Percentiles rank a stretch among this genome's conserved stretches.
Conservation (phyloP, 1,140 invertebrate genomes). For the Patella vulgata region DNA sequence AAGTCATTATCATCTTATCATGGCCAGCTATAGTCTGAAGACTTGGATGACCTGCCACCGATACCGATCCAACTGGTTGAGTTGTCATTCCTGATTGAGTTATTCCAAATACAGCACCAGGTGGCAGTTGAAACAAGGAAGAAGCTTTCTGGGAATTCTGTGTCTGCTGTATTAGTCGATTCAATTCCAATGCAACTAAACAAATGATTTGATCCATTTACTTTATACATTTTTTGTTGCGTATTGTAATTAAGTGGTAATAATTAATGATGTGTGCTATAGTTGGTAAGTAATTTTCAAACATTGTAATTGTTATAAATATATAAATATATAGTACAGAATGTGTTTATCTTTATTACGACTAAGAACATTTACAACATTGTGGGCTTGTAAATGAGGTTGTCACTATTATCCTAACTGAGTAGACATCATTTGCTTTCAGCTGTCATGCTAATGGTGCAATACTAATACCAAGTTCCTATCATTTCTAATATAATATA, state of each 20-base stretch:
- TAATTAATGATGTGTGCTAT: not conserved
- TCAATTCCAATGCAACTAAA: conserved; percentile 38
- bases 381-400: not conserved
- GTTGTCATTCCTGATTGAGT: too few species aligned
- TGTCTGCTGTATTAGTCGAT: conserved; percentile 31
- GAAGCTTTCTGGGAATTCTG: conserved; percentile 8
- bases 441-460: not conserved
- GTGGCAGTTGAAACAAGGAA: conserved; percentile 38
- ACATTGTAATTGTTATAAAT: not conserved
- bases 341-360: conserved; percentile 16
- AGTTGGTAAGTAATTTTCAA: conserved; percentile 4
- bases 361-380: conserved; percentile 1
- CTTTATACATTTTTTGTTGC: not conserved
- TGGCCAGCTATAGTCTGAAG: too few species aligned
- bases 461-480: not conserved
- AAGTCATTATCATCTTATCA: too few species aligned
- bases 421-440: conserved; percentile 4
- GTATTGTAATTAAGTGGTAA: not conserved
- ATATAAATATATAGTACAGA: conserved; percentile 8
- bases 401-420: conserved; percentile 10
- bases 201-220: not conserved
- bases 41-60: too few species aligned
- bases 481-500: not conserved
- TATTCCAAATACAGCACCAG: conserved; percentile 13
- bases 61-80: too few species aligned